Evolutionary conservation across 2,113 vertebrate genomes (phyloP).

Genomic region (Noturus placidus): DNA sequence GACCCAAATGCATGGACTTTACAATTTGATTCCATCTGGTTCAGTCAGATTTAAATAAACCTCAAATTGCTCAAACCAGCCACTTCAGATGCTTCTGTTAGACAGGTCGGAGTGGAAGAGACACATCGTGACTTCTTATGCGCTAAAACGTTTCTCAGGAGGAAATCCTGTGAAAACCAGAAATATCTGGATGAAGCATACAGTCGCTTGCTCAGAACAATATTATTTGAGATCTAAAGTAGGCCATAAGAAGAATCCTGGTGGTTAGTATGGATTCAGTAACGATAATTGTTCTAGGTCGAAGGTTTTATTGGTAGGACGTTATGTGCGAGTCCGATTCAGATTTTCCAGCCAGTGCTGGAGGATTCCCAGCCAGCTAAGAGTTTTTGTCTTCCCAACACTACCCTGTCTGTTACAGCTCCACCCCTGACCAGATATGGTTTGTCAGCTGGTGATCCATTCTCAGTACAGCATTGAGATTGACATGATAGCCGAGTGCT

Average conservation of each 20-base stretch:
- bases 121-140: background rate
- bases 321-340: background rate
- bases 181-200: background rate
- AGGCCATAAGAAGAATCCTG: background rate
- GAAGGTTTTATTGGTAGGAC: background rate
- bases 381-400: background rate
- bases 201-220: background rate
- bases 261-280: background rate
- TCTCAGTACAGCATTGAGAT: background rate
- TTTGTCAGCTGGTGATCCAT: background rate
- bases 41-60: background rate
- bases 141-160: constrained; percentile 4
- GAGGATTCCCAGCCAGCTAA: background rate
- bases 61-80: background rate
- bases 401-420: background rate
- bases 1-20: background rate
- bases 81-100: background rate
- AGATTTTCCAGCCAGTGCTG: background rate
- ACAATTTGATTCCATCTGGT: background rate
- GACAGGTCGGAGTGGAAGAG: background rate
- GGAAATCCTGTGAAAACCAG: background rate
- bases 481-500: background rate
- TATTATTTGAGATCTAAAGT: background rate
- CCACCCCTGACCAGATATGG: too few relatives aligned
- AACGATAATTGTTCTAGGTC: background rate